Base-by-base conservation (phyloP, 2,113 vertebrate species). In the Isurus oxyrinchus region DNA sequence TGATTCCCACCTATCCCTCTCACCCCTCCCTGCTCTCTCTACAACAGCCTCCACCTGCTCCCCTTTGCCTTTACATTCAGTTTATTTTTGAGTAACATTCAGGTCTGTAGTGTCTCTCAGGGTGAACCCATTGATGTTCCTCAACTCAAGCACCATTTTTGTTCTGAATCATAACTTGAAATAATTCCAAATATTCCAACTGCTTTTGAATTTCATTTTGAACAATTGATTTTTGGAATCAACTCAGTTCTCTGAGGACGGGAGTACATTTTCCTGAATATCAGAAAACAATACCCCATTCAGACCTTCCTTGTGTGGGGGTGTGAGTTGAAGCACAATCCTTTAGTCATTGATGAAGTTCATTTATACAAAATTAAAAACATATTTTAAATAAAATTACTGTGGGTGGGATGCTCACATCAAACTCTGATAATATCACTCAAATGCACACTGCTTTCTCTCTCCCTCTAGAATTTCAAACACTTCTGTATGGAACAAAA, bases 101-200 rank as follows among this genome's bases (percentile, higher is more conserved):
- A 84, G 14, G 3, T 91, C 5, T 10, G 0, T 59, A 57, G n/a
- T 59, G 31, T 61, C 31, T 59, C 4, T 59, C 57, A 35, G 27
- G 31, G 57, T 91, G 27, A 91, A 91, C 13, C 57, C 31, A 31
- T 91, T 90, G 53, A 27, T 91, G 88, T 31, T 91, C 88, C 88
- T n/a, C 57, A 59, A 61, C 31, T 91, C 14, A 91, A 61, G 31
- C 27, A 59, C 14, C 88, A 91, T 25, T 55, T 59, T 61, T 88
- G 57, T 59, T 59, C 88, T 91, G 57, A 91, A n/a, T 91, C 88
- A 91, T 91, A 35, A n/a, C 88, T 35, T 91, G 88, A 91, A 59
- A 35, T 91, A 91, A 91, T 91, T 91, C 88, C 87, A 57, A 91
- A 91, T 91, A 91, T 91, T 59, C 55, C 88, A 91, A 35, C 61